Evolutionary conservation across 2,113 vertebrate species (phyloP), one percentile per base, ranked within the genome.

Genomic region (Notechis scutatus): DNA sequence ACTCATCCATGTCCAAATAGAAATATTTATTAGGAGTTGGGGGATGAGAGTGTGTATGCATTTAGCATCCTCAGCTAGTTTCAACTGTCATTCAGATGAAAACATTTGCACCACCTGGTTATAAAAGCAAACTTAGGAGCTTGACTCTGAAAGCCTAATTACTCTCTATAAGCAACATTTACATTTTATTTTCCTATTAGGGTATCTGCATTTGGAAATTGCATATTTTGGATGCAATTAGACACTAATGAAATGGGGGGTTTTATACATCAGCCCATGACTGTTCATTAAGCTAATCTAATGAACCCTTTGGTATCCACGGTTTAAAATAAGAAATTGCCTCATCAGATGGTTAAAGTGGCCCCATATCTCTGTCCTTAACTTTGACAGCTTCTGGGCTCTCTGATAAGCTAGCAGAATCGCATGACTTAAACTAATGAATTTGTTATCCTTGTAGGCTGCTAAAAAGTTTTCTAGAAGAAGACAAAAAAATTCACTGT

Each of bases 391-490:
- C 81, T 95, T 94, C 91, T 4, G 0, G 0, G 0, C 50, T 95
- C 92, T 94, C 92, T 96, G 96, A 95, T 94, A 92, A 95, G 94
- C 95, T 94, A 34, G 59, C 91, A 92, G 94, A 94, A 90, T 93
- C 94, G 92, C 18, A 93, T 89, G 93, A 94, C 42, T 92, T 92
- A 94, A 94, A 91, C 88, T 93, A 95, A 94, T 92, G 95, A 93
- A 90, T 95, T 96, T 95, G 94, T 96, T 95, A 96, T 94, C 92
- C 95, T 95, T 94, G 94, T 95, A 85, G 8, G 34, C 0, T 9
- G 94, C 94, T 95, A 59, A 92, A 95, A 94, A 94, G 92, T 95
- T 95, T 92, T 91, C 86, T 90, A 26, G 90, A 56, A 26, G 64
- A 95, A 95, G 92, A 94, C 94, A 93, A 95, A 96, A 95, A 93